Base-by-base conservation (phyloP, 2,888 invertebrate species). In the Stenichneumon culpator region DNA sequence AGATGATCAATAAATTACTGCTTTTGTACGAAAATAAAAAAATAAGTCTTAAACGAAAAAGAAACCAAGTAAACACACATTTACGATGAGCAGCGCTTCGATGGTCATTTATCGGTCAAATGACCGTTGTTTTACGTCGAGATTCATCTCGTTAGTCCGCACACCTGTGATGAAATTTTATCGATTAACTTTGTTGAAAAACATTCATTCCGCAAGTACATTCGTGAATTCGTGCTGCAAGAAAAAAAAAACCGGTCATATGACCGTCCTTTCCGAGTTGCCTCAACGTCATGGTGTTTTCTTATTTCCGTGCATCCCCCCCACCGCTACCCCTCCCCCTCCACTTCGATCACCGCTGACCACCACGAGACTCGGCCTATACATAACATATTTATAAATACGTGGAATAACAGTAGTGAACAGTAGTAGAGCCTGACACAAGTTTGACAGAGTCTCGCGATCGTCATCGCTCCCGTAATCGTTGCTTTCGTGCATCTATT, bases 311-410 rank as follows among this genome's bases (percentile, higher is more conserved):
- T 28, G 32, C 32, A 32, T 63, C 11, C 57, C 9, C 22, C 22
- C 74, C 16, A 11, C 57, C 9, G 9, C 39, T n/a, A 14, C 11
- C 22, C 60, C 36, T 9, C 47, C 25, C 44, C 57, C 39, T 52
- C 63, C 69, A 36, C n/a, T 1, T 11, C 47, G 73, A 47, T 28
- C 57, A 67, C 68, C 74, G 57, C 70, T 32, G 73, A 47, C 44
- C 57, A 67, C 68, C 74, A 67, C 70, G 77, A 72, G 69, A 72
- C 70, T 32, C 39, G n/a, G 14, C 47, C 47, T 57, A 69, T 81
- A 39, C 32, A 68, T 60, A 47, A 73, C 67, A 80, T 22, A 39
- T 44, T 63, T 72, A 79, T 36, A 81, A 69, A 60, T 60, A 47
- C 60, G 44, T 60, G 25, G 73, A 47, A 73, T 44, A 73, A 73